phyloP scores from a whole-genome alignment of 2,113 vertebrate species.

The Chloropsis cyanopogon region DNA sequence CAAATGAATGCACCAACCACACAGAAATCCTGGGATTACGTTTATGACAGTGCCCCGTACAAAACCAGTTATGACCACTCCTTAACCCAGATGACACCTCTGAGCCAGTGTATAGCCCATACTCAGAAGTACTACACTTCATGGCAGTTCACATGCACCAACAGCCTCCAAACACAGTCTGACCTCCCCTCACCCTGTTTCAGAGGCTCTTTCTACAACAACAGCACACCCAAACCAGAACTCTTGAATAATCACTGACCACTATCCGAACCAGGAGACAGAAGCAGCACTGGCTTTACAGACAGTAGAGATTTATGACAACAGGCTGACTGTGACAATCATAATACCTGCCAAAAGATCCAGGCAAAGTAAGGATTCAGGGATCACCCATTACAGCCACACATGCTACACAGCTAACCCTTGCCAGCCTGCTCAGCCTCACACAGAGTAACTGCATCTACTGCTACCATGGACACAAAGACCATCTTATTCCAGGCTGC shows the following conservation, averaged over 20 bases:
- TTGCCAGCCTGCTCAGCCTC: neutral
- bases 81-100: neutral
- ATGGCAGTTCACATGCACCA: neutral
- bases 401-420: neutral
- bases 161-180: neutral
- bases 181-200: neutral
- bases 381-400: neutral
- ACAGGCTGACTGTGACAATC: neutral
- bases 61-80: neutral
- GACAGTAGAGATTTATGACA: neutral
- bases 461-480: neutral
- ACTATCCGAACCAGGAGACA: neutral
- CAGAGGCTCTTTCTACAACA: neutral
- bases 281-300: neutral
- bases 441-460: neutral
- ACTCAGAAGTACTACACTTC: neutral
- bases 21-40: neutral
- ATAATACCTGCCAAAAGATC: neutral
- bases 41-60: neutral
- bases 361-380: neutral
- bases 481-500: neutral
- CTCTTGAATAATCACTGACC: neutral
- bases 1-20: neutral
- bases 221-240: neutral
- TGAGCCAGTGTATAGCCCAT: fast-evolving